phyloP scores from a whole-genome alignment of 2,797 vertebrate genomes.

The Spinus olivaceus region DNA sequence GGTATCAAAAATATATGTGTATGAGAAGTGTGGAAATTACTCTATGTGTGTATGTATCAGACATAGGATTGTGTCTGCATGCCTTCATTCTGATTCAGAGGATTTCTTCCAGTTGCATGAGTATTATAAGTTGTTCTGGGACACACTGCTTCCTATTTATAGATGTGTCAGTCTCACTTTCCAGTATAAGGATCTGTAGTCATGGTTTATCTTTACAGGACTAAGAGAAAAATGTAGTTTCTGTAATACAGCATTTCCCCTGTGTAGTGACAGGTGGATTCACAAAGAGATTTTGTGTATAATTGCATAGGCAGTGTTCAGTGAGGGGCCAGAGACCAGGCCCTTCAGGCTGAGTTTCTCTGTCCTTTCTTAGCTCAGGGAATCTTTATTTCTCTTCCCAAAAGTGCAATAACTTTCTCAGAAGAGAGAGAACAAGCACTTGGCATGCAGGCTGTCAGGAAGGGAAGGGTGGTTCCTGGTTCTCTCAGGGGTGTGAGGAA shows the following conservation, averaged over 20 bases:
- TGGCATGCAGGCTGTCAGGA: not conserved
- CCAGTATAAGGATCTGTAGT: not conserved
- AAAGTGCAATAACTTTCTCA: not conserved
- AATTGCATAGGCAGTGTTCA: not conserved
- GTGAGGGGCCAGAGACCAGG: not conserved
- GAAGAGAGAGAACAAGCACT: not conserved
- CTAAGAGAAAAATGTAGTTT: not conserved
- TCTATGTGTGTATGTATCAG: not conserved
- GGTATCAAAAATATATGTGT: not conserved
- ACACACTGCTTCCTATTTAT: constrained; percentile 6
- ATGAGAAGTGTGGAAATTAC: not conserved
- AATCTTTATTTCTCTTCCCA: not conserved
- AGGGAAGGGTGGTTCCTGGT: not conserved
- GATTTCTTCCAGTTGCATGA: not conserved
- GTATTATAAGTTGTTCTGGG: not conserved
- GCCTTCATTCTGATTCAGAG: not conserved
- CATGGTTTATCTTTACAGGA: not conserved
- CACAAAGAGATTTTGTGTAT: not conserved
- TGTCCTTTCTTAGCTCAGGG: not conserved
- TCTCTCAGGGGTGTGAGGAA: not conserved
- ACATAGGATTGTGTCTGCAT: not conserved
- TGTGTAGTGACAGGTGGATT: not conserved
- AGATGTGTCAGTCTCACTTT: not conserved
- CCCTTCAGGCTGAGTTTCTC: not conserved
- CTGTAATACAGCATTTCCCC: not conserved